Conservation (phyloP, 2,888 invertebrate species). For the Ametastegia equiseti region DNA sequence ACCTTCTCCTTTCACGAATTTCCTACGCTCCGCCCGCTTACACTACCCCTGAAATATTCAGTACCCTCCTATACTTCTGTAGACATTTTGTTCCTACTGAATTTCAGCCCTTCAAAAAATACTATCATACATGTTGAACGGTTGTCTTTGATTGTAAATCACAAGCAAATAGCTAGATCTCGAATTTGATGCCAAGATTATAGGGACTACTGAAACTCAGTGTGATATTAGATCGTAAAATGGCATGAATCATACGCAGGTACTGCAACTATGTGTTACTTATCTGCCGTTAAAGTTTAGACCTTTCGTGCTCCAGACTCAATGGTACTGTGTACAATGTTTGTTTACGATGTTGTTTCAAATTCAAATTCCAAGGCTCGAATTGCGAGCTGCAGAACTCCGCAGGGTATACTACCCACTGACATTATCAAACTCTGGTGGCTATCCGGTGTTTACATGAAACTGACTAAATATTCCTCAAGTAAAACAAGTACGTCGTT, state of each 20-base stretch:
- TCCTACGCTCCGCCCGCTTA: background rate
- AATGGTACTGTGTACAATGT: background rate
- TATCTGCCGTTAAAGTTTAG: background rate
- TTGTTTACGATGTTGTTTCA: conserved; percentile 42
- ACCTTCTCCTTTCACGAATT: background rate
- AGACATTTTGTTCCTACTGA: no score
- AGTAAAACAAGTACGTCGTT: background rate
- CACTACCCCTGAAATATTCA: no score
- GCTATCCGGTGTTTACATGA: background rate
- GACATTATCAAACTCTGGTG: background rate
- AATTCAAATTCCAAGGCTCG: conserved; percentile 31
- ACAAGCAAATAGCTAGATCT: background rate
- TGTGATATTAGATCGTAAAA: background rate
- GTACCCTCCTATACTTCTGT: no score
- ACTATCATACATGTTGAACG: background rate
- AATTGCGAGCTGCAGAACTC: conserved; percentile 9
- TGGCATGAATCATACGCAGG: background rate
- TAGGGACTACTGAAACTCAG: background rate
- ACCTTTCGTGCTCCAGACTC: background rate
- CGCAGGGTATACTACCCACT: background rate
- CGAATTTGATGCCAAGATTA: background rate
- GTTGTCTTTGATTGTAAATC: background rate
- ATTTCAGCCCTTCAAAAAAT: background rate
- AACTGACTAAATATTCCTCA: conserved; percentile 7
- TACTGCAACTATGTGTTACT: background rate